These are phyloP conservation scores for Dione juno DNA, from an alignment of 2,888 invertebrate genomes.

Conservation along the genomic window DNA sequence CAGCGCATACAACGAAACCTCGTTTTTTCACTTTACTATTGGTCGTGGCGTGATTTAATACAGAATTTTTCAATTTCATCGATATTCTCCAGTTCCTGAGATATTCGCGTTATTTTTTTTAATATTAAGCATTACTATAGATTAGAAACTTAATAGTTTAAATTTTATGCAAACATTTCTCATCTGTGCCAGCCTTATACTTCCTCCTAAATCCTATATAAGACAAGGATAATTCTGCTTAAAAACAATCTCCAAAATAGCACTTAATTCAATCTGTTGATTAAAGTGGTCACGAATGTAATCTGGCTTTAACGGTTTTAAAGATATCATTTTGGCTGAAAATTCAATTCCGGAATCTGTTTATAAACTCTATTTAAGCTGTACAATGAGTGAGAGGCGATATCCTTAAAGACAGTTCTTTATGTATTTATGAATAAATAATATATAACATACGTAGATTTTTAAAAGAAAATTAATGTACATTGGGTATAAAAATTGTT, in stretches of 20 bases:
- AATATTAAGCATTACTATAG: too few species aligned
- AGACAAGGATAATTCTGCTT: slow-evolving; percentile 30
- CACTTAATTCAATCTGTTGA: slow-evolving; percentile 48
- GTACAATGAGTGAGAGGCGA: slow-evolving; percentile 30
- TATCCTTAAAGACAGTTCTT: slow-evolving; percentile 34
- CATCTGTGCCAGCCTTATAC: neutral
- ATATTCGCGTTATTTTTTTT: too few species aligned
- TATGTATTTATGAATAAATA: neutral
- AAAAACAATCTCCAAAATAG: slow-evolving; percentile 39
- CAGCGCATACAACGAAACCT: too few species aligned
- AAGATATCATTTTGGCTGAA: slow-evolving; percentile 41
- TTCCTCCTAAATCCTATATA: slow-evolving; percentile 1
- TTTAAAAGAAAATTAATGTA: too few species aligned
- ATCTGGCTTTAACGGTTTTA: slow-evolving; percentile 48
- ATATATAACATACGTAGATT: too few species aligned
- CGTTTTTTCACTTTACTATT: too few species aligned
- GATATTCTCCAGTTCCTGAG: too few species aligned
- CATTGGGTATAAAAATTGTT: too few species aligned
- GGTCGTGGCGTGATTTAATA: too few species aligned
- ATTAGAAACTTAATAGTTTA: too few species aligned
- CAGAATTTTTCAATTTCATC: too few species aligned
- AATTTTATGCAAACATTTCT: neutral
- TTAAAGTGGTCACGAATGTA: slow-evolving; percentile 50
- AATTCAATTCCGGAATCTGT: slow-evolving; percentile 44
- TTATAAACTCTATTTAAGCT: slow-evolving; percentile 43